A percentile compares a stretch with the other conserved stretches of the same genome.
These are phyloP conservation scores for Bujurquina vittata DNA, from an alignment of 2,113 vertebrate species.

Conservation along the genomic window DNA sequence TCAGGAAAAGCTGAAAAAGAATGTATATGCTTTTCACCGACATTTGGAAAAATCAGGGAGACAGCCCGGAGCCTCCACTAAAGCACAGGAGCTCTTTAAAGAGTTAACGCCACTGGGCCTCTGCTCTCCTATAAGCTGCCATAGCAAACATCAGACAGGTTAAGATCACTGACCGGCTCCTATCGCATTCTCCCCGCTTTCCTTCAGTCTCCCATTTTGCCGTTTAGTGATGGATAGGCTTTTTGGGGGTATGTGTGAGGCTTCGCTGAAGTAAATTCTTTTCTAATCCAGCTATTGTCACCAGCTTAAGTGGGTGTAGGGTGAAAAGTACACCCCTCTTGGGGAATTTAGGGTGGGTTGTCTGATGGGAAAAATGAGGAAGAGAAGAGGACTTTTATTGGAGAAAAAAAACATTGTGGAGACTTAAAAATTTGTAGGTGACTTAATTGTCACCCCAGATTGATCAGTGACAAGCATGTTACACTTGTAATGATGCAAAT, in stretches of 20 bases:
- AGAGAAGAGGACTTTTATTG: constrained; percentile 81
- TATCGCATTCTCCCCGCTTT: constrained; percentile 94
- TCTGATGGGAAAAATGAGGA: constrained; percentile 85
- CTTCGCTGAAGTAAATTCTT: constrained; percentile 94
- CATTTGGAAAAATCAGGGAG: constrained; percentile 88
- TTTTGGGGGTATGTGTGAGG: constrained; percentile 85
- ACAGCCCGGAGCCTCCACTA: constrained; percentile 82
- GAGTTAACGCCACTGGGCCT: constrained; percentile 81
- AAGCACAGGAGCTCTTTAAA: constrained; percentile 85
- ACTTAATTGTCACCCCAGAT: constrained; percentile 86
- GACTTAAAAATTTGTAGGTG: constrained; percentile 84
- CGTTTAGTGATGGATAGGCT: constrained; percentile 74
- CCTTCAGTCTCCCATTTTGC: constrained; percentile 87
- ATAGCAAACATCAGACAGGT: constrained; percentile 92
- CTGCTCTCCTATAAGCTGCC: constrained; percentile 80
- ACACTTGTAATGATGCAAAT: constrained; percentile 37
- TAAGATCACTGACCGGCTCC: constrained; percentile 90
- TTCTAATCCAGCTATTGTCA: constrained; percentile 98
- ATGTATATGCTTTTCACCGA: constrained; percentile 82
- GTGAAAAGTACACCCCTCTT: constrained; percentile 92
- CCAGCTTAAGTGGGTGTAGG: constrained; percentile 95
- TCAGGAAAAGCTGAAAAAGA: constrained; percentile 55
- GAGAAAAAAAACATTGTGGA: constrained; percentile 66
- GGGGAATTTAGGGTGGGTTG: constrained; percentile 78
- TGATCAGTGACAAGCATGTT: constrained; percentile 55